These are phyloP conservation scores for Sphecodes monilicornis DNA, from an alignment of 2,888 invertebrate genomes.

Conservation along the genomic window DNA sequence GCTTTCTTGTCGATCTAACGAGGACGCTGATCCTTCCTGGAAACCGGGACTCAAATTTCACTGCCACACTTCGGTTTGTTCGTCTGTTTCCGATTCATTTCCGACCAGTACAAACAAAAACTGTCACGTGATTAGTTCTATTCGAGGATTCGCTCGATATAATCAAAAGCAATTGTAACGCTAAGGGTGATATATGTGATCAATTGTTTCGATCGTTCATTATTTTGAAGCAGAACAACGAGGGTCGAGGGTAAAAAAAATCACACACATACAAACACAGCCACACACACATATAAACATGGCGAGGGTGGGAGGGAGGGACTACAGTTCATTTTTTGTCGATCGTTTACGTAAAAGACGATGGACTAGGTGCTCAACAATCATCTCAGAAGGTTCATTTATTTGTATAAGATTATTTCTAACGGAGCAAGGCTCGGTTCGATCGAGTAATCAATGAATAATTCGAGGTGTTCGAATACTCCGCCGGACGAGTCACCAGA, in stretches of 20 bases:
- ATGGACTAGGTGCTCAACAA: conserved; percentile 14
- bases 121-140: background rate
- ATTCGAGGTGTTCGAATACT: background rate
- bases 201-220: background rate
- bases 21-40: conserved; percentile 6
- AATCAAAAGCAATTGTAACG: background rate
- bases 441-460: conserved; percentile 11
- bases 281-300: background rate
- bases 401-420: conserved; percentile 11
- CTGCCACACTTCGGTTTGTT: conserved; percentile 36
- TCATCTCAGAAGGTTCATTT: conserved; percentile 15
- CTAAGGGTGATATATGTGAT: background rate
- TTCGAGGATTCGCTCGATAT: background rate
- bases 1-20: conserved; percentile 23
- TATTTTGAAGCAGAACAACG: background rate
- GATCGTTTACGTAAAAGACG: conserved; percentile 3
- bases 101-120: background rate
- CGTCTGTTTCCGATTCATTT: background rate
- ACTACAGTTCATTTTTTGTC: background rate
- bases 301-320: background rate
- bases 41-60: conserved; percentile 32
- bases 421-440: conserved; percentile 1
- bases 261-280: background rate
- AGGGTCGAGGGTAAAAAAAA: background rate
- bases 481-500: conserved; percentile 10